These are phyloP conservation scores for Tor tambroides DNA, from an alignment of 2,113 vertebrate genomes.

Conservation along the genomic window DNA sequence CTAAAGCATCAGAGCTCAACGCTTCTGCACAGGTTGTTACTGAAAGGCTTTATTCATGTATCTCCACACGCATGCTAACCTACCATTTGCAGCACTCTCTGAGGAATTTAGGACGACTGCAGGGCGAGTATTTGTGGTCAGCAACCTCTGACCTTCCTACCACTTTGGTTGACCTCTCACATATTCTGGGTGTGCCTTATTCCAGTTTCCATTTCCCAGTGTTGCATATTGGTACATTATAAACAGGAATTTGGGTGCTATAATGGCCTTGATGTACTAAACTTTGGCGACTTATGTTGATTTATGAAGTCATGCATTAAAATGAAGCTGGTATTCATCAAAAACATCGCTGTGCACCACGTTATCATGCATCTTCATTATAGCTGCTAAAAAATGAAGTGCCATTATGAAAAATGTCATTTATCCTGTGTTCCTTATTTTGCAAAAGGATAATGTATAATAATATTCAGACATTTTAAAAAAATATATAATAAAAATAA, in stretches of 20 bases:
- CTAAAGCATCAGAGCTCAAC: conserved; percentile 3
- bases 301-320: background rate
- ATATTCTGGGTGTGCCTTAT: background rate
- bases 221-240: background rate
- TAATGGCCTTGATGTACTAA: background rate
- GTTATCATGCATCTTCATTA: background rate
- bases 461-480: too few species aligned
- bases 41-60: background rate
- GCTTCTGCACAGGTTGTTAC: conserved; percentile 3
- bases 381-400: background rate
- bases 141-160: background rate
- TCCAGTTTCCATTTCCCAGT: background rate
- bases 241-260: background rate
- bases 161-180: background rate
- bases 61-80: background rate
- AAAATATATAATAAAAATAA: too few species aligned
- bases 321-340: background rate
- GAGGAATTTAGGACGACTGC: background rate
- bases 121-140: background rate
- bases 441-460: too few species aligned
- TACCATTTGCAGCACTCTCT: background rate
- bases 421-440: background rate
- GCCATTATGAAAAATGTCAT: background rate
- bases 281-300: background rate
- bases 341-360: background rate